Percentiles rank a stretch among this genome's conserved stretches.
Conservation (phyloP, 2,113 vertebrate genomes). For the Perca flavescens region DNA sequence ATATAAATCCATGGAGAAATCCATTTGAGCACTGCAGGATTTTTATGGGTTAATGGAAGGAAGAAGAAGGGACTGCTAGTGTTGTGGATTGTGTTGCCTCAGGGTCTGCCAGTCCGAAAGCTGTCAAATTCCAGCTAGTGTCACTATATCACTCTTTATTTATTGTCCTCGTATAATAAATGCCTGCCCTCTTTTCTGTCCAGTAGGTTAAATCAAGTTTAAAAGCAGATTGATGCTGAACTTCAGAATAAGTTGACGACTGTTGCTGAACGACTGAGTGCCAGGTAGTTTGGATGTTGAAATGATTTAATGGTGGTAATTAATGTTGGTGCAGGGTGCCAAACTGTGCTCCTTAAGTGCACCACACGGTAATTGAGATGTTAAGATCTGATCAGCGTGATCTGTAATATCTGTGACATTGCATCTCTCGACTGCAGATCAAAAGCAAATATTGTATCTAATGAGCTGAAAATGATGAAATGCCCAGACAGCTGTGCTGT, state of each 20-base stretch:
- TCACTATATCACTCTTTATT: background rate
- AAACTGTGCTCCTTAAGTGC: background rate
- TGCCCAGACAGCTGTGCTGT: background rate
- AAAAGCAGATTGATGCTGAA: background rate
- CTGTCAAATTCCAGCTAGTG: background rate
- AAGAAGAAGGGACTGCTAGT: background rate
- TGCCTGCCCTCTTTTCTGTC: background rate
- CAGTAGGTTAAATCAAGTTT: constrained; percentile 6
- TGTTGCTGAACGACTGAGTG: background rate
- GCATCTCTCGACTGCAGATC: background rate
- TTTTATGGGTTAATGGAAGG: background rate
- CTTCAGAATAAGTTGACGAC: background rate
- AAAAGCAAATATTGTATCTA: background rate
- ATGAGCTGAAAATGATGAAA: background rate
- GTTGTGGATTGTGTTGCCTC: background rate
- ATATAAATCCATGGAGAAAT: background rate
- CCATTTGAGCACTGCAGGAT: background rate
- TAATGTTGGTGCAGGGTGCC: background rate
- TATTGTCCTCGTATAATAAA: background rate
- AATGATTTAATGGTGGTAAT: background rate
- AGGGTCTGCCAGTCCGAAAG: background rate
- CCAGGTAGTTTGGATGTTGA: background rate
- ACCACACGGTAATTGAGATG: background rate
- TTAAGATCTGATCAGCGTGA: background rate
- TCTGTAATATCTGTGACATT: background rate